These are phyloP conservation scores for Nothura maculosa DNA, from an alignment of 2,797 vertebrate genomes.

Conservation along the genomic window DNA sequence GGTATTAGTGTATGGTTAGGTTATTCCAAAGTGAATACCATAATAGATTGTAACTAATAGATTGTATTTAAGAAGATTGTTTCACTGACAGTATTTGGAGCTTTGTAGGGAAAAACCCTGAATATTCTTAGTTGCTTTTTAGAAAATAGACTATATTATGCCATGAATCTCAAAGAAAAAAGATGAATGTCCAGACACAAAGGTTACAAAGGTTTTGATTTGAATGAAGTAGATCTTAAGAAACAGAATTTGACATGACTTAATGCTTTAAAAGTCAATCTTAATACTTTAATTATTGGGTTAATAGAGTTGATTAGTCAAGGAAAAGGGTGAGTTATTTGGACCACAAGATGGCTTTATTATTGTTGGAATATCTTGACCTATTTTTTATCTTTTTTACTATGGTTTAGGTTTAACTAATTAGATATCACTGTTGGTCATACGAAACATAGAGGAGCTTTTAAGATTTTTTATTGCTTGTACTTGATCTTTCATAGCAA, in stretches of 20 bases:
- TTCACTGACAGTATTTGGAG: background rate
- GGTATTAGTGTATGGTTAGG: background rate
- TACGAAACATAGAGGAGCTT: background rate
- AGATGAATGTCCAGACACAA: background rate
- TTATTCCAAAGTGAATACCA: background rate
- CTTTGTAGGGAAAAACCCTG: background rate
- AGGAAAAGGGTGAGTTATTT: background rate
- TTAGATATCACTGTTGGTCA: background rate
- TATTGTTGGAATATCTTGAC: background rate
- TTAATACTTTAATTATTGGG: background rate
- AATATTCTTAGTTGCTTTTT: background rate
- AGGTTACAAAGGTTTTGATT: background rate
- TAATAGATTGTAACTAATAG: background rate
- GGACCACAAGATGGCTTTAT: background rate
- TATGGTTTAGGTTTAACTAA: background rate
- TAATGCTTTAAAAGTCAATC: background rate
- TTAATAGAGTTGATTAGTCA: background rate
- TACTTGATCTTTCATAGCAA: background rate
- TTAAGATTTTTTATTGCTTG: background rate
- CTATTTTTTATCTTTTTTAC: background rate
- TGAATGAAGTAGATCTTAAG: background rate
- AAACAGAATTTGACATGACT: background rate
- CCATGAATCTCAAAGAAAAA: background rate
- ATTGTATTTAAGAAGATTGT: background rate
- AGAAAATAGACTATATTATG: background rate